These are phyloP conservation scores for Orycteropus afer DNA, from an alignment of 2,113 vertebrate species.

Conservation along the genomic window DNA sequence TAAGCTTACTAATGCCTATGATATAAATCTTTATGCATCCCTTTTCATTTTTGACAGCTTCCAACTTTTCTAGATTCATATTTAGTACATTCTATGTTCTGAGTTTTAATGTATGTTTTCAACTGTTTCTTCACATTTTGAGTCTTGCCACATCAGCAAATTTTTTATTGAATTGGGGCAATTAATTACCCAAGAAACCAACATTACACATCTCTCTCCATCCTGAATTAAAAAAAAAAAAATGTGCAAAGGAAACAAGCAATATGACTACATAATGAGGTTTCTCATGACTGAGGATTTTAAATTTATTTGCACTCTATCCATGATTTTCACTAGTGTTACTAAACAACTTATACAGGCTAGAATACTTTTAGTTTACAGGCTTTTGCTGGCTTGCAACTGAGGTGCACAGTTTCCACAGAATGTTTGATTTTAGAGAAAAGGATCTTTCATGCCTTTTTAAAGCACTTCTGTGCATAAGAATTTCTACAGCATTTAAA, in stretches of 20 bases:
- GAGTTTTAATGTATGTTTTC: too few species aligned
- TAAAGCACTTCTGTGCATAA: constrained; percentile 24
- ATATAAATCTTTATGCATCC: too few species aligned
- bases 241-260: neutral
- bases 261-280: neutral
- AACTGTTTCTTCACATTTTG: too few species aligned
- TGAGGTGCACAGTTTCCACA: neutral
- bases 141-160: too few species aligned
- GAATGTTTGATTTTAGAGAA: neutral
- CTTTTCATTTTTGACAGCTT: too few species aligned
- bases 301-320: neutral
- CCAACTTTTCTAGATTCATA: too few species aligned
- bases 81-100: too few species aligned
- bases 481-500: constrained; percentile 43
- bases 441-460: neutral
- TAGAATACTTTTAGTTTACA: neutral
- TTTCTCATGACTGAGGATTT: neutral
- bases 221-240: neutral
- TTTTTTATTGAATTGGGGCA: too few species aligned
- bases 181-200: neutral
- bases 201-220: neutral
- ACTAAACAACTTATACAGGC: neutral
- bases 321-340: neutral
- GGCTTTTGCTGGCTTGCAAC: neutral
- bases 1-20: too few species aligned